These are phyloP conservation scores for Lapara coniferarum DNA, from an alignment of 2,888 invertebrate species.

Conservation along the genomic window DNA sequence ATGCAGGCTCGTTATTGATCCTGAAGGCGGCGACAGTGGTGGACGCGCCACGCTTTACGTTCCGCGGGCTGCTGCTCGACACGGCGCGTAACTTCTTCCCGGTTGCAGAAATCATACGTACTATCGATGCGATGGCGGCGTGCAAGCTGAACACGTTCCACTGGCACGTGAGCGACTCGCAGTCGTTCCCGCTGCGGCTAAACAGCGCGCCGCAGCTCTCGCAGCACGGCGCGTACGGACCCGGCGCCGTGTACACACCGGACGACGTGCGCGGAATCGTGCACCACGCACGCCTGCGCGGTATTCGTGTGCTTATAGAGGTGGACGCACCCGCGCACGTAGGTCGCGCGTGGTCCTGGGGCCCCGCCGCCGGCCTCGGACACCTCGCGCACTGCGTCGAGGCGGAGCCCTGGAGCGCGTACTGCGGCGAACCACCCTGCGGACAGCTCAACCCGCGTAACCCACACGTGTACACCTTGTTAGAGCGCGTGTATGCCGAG, in stretches of 20 bases:
- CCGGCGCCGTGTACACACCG: constrained; percentile 88
- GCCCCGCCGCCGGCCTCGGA: constrained; percentile 88
- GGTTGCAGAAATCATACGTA: constrained; percentile 87
- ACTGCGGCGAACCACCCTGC: constrained; percentile 93
- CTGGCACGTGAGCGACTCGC: constrained; percentile 96
- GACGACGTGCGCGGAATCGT: constrained; percentile 89
- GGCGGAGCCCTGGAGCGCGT: constrained; percentile 90
- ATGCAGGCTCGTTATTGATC: constrained; percentile 84
- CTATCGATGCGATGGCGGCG: constrained; percentile 94
- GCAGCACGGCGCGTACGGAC: constrained; percentile 93
- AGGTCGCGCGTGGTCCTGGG: constrained; percentile 94
- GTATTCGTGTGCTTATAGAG: constrained; percentile 93
- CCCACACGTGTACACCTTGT: constrained; percentile 88
- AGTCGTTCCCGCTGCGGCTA: constrained; percentile 94
- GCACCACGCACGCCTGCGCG: constrained; percentile 90
- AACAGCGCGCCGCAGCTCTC: constrained; percentile 90
- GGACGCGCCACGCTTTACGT: constrained; percentile 90
- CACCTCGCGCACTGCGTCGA: constrained; percentile 92
- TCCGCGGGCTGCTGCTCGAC: constrained; percentile 95
- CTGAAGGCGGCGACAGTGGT: constrained; percentile 86
- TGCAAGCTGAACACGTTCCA: constrained; percentile 96
- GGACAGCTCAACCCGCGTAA: constrained; percentile 93
- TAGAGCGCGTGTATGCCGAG: constrained; percentile 90
- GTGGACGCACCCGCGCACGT: constrained; percentile 96
- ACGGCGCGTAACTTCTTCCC: constrained; percentile 96